Conservation (phyloP, 2,888 invertebrate species). For the Kuschelorhynchus macadamiae region DNA sequence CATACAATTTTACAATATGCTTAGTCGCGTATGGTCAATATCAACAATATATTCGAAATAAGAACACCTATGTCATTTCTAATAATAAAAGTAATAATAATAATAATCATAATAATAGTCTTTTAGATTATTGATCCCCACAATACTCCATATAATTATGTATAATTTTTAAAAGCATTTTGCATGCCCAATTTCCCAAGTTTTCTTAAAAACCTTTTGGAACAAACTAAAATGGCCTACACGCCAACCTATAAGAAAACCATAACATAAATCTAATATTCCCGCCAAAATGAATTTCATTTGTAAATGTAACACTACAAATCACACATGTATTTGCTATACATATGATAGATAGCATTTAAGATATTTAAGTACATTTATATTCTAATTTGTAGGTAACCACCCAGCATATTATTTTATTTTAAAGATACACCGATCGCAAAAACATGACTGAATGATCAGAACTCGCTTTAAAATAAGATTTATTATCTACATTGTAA, state of each 20-base stretch:
- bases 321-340: no score
- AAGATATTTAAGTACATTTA: no score
- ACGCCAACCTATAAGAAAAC: background rate
- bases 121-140: constrained; percentile 44
- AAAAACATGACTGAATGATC: no score
- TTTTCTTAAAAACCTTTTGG: constrained; percentile 3
- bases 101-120: constrained; percentile 30
- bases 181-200: constrained; percentile 3
- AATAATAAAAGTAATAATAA: constrained; percentile 10
- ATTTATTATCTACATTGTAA: no score
- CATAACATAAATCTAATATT: background rate
- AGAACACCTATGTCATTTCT: constrained; percentile 20
- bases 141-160: constrained; percentile 37
- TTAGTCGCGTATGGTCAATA: constrained; percentile 30
- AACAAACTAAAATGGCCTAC: background rate
- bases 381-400: no score
- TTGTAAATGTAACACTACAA: background rate
- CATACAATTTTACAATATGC: constrained; percentile 35
- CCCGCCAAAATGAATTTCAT: background rate
- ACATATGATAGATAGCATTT: no score
- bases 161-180: constrained; percentile 12
- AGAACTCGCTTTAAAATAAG: no score
- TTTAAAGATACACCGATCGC: no score
- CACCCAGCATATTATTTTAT: no score
- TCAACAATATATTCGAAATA: constrained; percentile 38